Evolutionary conservation across 2,888 invertebrate genomes (phyloP), one percentile per base, ranked within the genome.

Genomic region (Lissonota sp.): DNA sequence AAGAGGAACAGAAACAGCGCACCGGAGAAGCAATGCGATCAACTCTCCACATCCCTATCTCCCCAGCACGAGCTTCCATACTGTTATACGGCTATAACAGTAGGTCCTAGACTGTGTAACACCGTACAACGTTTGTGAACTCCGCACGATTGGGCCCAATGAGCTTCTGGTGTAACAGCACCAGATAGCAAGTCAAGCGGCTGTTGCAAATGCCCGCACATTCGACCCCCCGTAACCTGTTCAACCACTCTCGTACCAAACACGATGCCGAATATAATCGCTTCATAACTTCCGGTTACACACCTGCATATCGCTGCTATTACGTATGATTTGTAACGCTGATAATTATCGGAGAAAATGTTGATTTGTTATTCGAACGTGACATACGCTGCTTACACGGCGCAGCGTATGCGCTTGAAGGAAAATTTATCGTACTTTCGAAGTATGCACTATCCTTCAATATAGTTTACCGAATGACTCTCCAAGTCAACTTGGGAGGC

Each of bases 291-390:
- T 69, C 58, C 57, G 39, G 6, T 46, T 60, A 46, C 26, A 7
- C 58, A 53, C 14, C 26, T 42, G 60, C 62, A 40, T 39, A 42
- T 12, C 53, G 14, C 14, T 12, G 46, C 53, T 49, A 57, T 67
- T 76, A 40, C 49, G 7, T 46, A 60, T 64, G 73, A 81, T 81
- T 77, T 77, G 70, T 64, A 44, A 42, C 64, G 12, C 60, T 57
- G 77, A 77, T 77, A 73, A 73, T 74, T 70, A 81, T 81, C 80
- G 58, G 26, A 67, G 39, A 73, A 58, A 72, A 73, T 55, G 58
- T 81, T 77, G 77, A 81, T 81, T 66, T 70, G 77, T 81, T 69
- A 42, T 74, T 37, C 46, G 77, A 10, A 77, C 80, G 80, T 77
- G 80, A 81, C 42, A 7, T 16, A 64, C 16, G 42, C 42, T 16